Evolutionary conservation across 1,140 invertebrate species (phyloP).

Genomic region (Drosophila truncata): DNA sequence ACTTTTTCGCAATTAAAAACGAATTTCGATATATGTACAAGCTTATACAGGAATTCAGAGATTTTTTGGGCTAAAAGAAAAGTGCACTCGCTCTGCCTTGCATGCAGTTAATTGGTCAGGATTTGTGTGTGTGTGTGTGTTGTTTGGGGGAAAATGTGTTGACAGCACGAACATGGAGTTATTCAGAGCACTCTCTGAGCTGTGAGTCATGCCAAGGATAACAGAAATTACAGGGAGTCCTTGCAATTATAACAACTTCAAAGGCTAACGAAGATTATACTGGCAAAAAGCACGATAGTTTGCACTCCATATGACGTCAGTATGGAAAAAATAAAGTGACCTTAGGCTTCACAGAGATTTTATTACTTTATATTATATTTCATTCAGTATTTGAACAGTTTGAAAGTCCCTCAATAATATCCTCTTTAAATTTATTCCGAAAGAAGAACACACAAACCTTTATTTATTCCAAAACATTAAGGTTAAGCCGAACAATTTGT

Average conservation of each 20-base stretch:
- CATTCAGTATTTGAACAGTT: too few species aligned
- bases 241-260: conserved; percentile 27
- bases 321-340: too few species aligned
- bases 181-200: conserved; percentile 21
- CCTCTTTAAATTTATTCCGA: not conserved
- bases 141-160: conserved; percentile 22
- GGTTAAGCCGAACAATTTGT: conserved; percentile 41
- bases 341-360: too few species aligned
- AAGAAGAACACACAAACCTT: not conserved
- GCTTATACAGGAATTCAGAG: conserved; percentile 10
- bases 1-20: conserved; percentile 66
- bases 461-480: conserved; percentile 22
- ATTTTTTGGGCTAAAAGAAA: conserved; percentile 30
- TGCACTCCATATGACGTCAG: conserved; percentile 4
- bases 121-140: not conserved
- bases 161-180: conserved; percentile 50
- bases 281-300: conserved; percentile 12
- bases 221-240: conserved; percentile 12
- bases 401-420: too few species aligned
- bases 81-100: conserved; percentile 17
- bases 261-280: conserved; percentile 16
- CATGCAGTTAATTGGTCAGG: conserved; percentile 71
- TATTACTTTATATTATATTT: too few species aligned
- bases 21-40: conserved; percentile 48
- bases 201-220: conserved; percentile 51